These are phyloP conservation scores for Chaetodon trifascialis DNA, from an alignment of 2,113 vertebrate species.

Conservation along the genomic window DNA sequence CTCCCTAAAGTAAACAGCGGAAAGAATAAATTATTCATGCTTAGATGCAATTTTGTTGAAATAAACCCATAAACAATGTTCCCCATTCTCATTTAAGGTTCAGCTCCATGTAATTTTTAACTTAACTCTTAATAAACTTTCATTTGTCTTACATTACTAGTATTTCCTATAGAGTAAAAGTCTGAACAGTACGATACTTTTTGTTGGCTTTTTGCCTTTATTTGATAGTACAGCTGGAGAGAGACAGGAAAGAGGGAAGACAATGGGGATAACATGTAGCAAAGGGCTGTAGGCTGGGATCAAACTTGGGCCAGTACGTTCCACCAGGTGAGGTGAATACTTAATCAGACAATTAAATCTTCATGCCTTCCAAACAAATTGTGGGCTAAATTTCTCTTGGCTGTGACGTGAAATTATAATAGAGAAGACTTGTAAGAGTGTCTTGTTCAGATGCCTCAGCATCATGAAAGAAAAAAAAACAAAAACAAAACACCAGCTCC, in stretches of 20 bases:
- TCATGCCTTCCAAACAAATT: background rate
- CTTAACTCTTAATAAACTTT: background rate
- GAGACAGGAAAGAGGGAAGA: no score
- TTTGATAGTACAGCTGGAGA: no score
- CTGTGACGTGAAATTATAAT: background rate
- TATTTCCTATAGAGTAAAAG: background rate
- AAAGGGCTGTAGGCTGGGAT: no score
- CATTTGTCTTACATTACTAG: background rate
- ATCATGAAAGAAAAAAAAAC: background rate
- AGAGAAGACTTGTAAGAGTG: background rate
- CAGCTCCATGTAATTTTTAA: background rate
- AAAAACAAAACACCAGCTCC: background rate
- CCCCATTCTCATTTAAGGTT: background rate
- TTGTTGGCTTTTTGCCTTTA: no score
- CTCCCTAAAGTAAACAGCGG: background rate
- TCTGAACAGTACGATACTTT: background rate
- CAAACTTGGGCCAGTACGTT: no score
- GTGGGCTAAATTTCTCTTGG: background rate
- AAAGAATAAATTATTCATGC: slow-evolving; percentile 5
- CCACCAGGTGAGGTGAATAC: no score
- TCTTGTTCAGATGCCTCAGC: background rate
- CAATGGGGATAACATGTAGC: no score
- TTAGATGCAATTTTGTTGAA: background rate
- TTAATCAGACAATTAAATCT: slow-evolving; percentile 31
- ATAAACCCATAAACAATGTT: background rate